Percentiles rank a stretch among this genome's conserved stretches.
phyloP scores from a whole-genome alignment of 1,140 invertebrate species.

The Sarcophaga bullata region DNA sequence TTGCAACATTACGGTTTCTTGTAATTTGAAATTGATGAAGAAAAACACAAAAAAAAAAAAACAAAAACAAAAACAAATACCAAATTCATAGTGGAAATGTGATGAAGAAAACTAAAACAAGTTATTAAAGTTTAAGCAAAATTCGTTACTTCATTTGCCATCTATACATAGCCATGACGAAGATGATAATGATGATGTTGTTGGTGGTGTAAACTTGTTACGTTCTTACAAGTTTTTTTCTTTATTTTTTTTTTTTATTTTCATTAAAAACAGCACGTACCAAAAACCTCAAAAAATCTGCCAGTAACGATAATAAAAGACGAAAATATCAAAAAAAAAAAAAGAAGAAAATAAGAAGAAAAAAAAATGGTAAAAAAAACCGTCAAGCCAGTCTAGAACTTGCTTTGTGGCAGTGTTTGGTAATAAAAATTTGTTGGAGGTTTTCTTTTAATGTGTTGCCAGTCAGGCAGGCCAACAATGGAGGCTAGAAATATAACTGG shows the following conservation, averaged over 20 bases:
- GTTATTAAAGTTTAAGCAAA: slow-evolving; percentile 34
- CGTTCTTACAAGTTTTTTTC: slow-evolving; percentile 5
- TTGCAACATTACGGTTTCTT: background rate
- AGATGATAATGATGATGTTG: background rate
- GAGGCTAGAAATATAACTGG: slow-evolving; percentile 12
- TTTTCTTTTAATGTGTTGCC: background rate
- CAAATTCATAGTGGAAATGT: slow-evolving; percentile 8
- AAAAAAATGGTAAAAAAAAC: no score
- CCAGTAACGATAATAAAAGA: background rate
- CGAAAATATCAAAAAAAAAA: slow-evolving; percentile 4
- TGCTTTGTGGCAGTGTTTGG: background rate
- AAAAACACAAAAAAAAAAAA: background rate
- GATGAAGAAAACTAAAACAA: slow-evolving; percentile 16
- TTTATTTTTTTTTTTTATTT: background rate
- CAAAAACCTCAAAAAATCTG: slow-evolving; percentile 37
- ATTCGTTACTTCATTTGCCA: slow-evolving; percentile 10
- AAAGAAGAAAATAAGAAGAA: background rate
- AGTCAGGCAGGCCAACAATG: background rate
- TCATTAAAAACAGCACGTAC: slow-evolving; percentile 27
- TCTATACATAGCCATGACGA: background rate
- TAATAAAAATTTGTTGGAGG: slow-evolving; percentile 27
- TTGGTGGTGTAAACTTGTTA: slow-evolving; percentile 18
- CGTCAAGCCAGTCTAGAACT: slow-evolving; percentile 2
- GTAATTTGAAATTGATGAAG: background rate
- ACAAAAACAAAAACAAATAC: background rate